phyloP scores from a whole-genome alignment of 2,888 invertebrate species.

The Halictus quadricinctus region DNA sequence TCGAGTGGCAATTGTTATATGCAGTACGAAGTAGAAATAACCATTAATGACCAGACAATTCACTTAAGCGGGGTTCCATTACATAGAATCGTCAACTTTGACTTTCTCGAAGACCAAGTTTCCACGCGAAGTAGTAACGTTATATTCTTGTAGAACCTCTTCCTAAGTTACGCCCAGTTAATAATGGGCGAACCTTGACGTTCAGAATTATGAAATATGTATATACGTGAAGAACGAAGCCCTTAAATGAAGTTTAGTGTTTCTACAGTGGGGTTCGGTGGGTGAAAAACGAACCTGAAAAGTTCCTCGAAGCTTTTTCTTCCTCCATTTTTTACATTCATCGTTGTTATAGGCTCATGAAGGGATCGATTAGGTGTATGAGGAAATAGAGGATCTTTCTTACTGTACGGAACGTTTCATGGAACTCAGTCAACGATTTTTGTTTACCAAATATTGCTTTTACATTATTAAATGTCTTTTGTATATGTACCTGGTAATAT shows the following conservation, averaged over 20 bases:
- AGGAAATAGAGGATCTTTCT: neutral
- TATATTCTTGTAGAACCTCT: neutral
- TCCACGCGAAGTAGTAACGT: neutral
- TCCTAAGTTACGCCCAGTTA: neutral
- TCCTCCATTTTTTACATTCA: neutral
- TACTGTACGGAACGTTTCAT: neutral
- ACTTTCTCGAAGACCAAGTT: neutral
- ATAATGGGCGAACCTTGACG: neutral
- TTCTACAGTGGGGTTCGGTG: neutral
- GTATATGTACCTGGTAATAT: neutral
- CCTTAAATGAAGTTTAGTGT: neutral
- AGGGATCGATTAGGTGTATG: neutral
- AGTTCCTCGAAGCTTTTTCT: neutral
- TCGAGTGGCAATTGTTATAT: neutral
- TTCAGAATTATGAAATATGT: neutral
- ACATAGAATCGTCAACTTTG: neutral
- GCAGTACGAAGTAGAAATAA: neutral
- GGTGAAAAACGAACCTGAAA: neutral
- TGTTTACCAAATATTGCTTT: neutral
- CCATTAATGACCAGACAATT: neutral
- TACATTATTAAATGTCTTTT: neutral
- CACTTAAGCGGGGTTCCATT: neutral
- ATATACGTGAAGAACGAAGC: neutral
- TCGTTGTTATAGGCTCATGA: neutral
- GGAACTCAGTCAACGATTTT: neutral